phyloP scores from a whole-genome alignment of 2,797 vertebrate species.

The Chloroceryle amazona region DNA sequence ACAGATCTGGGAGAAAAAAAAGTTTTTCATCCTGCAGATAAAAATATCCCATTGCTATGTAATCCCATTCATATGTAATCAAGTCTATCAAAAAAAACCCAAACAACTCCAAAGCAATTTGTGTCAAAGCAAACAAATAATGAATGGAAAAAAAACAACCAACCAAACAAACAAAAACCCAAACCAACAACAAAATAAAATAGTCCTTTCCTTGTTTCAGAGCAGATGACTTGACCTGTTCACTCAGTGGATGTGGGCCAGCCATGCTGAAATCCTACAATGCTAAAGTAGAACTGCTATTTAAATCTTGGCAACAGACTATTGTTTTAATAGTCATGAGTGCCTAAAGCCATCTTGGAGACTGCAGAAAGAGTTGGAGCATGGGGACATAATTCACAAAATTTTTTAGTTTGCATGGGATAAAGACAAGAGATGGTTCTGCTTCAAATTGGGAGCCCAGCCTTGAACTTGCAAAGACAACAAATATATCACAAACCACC shows the following conservation, averaged over 20 bases:
- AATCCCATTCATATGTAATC: background rate
- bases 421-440: background rate
- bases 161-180: no score
- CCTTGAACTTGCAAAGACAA: background rate
- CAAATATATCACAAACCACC: background rate
- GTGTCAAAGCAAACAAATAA: background rate
- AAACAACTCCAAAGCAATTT: background rate
- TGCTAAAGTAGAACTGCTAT: background rate
- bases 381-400: accelerated
- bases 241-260: background rate
- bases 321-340: background rate
- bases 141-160: background rate
- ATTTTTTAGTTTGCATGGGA: background rate
- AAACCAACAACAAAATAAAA: background rate
- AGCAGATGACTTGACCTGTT: background rate
- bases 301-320: background rate
- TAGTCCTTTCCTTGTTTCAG: background rate
- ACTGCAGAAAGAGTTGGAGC: background rate
- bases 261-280: background rate
- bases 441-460: background rate
- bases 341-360: background rate
- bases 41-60: background rate
- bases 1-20: background rate
- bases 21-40: background rate
- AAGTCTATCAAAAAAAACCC: background rate